Percentiles rank a stretch among this genome's conserved stretches.
Conservation (phyloP, 2,888 invertebrate genomes). For the Nesidiocoris tenuis region DNA sequence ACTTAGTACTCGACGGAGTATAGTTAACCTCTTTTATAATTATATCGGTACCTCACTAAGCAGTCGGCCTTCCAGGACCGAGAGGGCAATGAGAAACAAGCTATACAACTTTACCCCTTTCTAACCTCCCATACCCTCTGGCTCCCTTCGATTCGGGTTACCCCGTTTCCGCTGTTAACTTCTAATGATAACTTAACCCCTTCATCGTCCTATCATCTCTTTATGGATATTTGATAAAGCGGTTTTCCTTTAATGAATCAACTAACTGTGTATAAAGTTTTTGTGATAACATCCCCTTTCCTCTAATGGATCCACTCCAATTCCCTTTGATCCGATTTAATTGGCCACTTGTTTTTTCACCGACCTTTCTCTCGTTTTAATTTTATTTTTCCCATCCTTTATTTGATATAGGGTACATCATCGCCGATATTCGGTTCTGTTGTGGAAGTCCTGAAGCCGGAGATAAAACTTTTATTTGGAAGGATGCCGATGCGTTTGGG, state of each 20-base stretch:
- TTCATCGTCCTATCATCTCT: conserved; percentile 45
- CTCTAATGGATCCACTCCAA: conserved; percentile 39
- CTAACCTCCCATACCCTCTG: neutral
- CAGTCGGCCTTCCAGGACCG: conserved; percentile 13
- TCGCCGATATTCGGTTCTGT: neutral
- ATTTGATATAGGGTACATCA: neutral
- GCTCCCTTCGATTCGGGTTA: neutral
- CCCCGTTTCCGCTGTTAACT: conserved; percentile 12
- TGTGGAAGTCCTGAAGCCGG: too few species aligned
- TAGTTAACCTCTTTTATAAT: conserved; percentile 49
- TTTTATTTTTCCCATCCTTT: conserved; percentile 22
- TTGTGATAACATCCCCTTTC: conserved; percentile 46
- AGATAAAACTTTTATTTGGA: too few species aligned
- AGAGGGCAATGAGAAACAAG: conserved; percentile 45
- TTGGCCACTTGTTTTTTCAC: conserved; percentile 48
- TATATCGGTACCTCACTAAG: conserved; percentile 47
- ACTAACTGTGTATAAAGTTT: conserved; percentile 48
- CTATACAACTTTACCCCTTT: conserved; percentile 41
- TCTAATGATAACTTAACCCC: conserved; percentile 45
- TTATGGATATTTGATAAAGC: conserved; percentile 50
- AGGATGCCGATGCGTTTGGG: too few species aligned
- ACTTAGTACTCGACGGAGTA: conserved; percentile 40
- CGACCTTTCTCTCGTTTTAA: conserved; percentile 2
- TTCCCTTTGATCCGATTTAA: conserved; percentile 46
- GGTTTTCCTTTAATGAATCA: conserved; percentile 47